Conservation (phyloP, 2,113 vertebrate species). For the Charadrius vociferus region DNA sequence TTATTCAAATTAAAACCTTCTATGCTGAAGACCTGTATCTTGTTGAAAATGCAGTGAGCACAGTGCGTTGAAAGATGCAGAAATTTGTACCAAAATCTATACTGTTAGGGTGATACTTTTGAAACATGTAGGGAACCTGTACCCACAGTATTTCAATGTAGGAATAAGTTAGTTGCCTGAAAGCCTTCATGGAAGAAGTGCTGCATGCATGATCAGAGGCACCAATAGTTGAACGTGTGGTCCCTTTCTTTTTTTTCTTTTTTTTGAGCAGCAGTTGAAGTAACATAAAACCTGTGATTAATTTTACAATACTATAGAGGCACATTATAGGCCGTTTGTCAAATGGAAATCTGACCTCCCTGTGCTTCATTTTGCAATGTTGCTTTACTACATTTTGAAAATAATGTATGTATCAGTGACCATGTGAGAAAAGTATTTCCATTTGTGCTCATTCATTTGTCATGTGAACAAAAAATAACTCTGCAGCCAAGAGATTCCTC, state of each 20-base stretch:
- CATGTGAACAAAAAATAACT: background rate
- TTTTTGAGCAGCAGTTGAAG: background rate
- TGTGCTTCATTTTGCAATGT: background rate
- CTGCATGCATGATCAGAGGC: background rate
- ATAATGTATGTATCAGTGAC: background rate
- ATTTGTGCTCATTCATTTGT: background rate
- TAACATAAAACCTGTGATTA: background rate
- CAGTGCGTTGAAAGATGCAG: background rate
- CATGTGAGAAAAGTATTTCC: background rate
- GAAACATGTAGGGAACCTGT: background rate
- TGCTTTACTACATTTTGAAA: background rate
- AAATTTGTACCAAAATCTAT: background rate
- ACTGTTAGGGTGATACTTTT: background rate
- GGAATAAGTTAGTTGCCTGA: background rate
- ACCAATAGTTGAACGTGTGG: background rate
- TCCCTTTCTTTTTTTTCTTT: background rate
- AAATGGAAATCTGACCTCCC: background rate
- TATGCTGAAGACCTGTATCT: slow-evolving; percentile 20
- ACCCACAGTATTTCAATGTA: background rate
- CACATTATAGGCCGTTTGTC: background rate
- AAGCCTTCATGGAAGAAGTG: background rate
- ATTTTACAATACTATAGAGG: background rate
- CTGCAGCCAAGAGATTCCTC: background rate
- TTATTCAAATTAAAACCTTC: slow-evolving; percentile 61
- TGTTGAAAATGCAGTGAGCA: slow-evolving; percentile 37